phyloP scores from a whole-genome alignment of 2,888 invertebrate species.

The Dicyrtoma fusca region DNA sequence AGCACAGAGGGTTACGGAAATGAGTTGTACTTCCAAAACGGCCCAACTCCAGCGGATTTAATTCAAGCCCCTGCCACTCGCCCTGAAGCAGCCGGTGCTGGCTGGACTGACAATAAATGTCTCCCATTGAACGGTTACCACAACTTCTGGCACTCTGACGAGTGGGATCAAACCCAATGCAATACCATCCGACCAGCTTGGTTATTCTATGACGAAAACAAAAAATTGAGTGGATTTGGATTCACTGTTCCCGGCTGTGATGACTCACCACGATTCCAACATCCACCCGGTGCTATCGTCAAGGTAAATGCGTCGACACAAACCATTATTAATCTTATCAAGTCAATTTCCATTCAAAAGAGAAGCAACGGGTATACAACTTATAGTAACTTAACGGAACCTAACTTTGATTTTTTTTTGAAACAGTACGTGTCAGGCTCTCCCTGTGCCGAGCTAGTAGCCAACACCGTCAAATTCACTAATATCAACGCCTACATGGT shows the following conservation, averaged over 20 bases:
- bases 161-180: conserved; percentile 4
- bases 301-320: too few species aligned
- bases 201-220: conserved; percentile 6
- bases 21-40: conserved; percentile 32
- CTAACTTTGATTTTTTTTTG: neutral
- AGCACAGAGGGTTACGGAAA: conserved; percentile 5
- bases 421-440: conserved; percentile 1
- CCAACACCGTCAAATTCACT: neutral
- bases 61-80: conserved; percentile 1
- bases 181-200: neutral
- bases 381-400: too few species aligned
- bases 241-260: conserved; percentile 10
- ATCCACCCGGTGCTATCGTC: conserved; percentile 19
- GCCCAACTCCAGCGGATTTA: neutral
- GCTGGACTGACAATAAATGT: conserved; percentile 18
- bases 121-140: conserved; percentile 19
- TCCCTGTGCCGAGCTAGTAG: neutral
- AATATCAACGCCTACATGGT: conserved; percentile 9
- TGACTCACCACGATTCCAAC: conserved; percentile 9
- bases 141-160: neutral
- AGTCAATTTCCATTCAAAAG: neutral
- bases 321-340: neutral
- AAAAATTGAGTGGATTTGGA: neutral
- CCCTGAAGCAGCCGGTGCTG: neutral
- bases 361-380: too few species aligned